Evolutionary conservation across 1,140 invertebrate genomes (phyloP).

Genomic region (Proctacanthus coquilletti): DNA sequence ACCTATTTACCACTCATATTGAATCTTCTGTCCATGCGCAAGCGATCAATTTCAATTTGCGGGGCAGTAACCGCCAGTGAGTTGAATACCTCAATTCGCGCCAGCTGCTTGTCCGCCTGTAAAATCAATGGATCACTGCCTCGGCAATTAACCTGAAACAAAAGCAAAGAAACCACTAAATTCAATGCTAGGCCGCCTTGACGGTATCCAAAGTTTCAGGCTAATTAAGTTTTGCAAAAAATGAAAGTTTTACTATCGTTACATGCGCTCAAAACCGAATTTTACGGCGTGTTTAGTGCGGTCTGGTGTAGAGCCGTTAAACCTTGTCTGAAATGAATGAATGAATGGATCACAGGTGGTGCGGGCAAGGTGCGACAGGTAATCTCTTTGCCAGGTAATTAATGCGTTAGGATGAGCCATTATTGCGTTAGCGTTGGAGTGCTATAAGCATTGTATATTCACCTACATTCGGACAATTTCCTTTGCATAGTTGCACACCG

Average conservation of each 20-base stretch:
- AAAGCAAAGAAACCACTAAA: conserved; percentile 7
- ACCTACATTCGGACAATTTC: conserved; percentile 42
- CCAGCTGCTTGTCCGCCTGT: conserved; percentile 31
- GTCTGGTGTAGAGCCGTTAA: too few relatives aligned
- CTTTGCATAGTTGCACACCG: conserved; percentile 48
- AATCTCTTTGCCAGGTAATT: too few relatives aligned
- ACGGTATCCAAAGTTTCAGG: too few relatives aligned
- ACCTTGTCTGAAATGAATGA: too few relatives aligned
- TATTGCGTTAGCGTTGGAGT: neutral
- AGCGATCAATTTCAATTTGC: conserved; percentile 47
- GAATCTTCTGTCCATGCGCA: conserved; percentile 20
- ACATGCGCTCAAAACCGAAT: too few relatives aligned
- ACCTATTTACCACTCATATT: conserved; percentile 24
- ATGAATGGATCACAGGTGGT: too few relatives aligned
- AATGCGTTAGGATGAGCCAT: too few relatives aligned
- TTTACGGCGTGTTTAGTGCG: too few relatives aligned
- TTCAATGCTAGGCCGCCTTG: too few relatives aligned
- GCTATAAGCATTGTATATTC: neutral
- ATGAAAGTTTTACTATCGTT: too few relatives aligned
- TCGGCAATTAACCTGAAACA: conserved; percentile 29
- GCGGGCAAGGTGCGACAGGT: too few relatives aligned
- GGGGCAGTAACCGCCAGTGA: conserved; percentile 61
- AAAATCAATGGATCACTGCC: conserved; percentile 14
- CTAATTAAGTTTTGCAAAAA: too few relatives aligned
- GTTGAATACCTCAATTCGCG: conserved; percentile 57